A percentile compares a stretch with the other conserved stretches of the same genome.
phyloP scores from a whole-genome alignment of 2,113 vertebrate species.

The Lampris megalopsis region DNA sequence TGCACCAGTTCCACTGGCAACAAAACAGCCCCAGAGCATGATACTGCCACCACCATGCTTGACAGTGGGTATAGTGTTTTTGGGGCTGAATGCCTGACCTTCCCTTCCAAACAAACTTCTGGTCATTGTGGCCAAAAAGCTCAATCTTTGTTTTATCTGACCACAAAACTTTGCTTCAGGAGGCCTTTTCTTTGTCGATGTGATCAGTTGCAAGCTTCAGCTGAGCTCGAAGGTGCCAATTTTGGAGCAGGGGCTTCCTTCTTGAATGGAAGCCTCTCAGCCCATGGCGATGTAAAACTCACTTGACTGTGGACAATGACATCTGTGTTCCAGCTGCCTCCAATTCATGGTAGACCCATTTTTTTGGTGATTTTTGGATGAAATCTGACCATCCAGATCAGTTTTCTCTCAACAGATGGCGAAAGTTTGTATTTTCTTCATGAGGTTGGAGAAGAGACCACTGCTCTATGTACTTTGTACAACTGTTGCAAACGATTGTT shows the following conservation, averaged over 20 bases:
- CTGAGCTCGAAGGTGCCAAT: background rate
- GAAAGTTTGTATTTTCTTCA: background rate
- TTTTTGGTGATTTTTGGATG: background rate
- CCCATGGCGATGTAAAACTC: conserved; percentile 1
- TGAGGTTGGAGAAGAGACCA: background rate
- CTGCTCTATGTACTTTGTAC: background rate
- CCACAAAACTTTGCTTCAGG: no score
- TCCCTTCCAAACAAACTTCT: background rate
- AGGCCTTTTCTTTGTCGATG: background rate
- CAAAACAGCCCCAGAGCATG: no score
- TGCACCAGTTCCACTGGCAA: background rate
- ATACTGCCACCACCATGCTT: background rate
- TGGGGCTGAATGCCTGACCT: background rate
- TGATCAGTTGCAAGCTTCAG: background rate
- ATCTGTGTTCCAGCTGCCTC: background rate
- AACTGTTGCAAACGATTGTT: background rate
- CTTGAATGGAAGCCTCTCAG: conserved; percentile 1
- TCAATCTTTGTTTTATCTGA: no score
- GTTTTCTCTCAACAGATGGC: background rate
- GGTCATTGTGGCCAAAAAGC: no score
- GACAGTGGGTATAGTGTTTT: background rate
- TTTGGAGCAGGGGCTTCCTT: background rate
- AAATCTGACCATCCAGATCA: background rate
- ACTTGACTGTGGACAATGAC: background rate
- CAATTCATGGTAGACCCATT: background rate